A percentile compares a stretch with the other conserved stretches of the same genome.
Conservation (phyloP, 2,113 vertebrate species). For the Polyodon spathula region DNA sequence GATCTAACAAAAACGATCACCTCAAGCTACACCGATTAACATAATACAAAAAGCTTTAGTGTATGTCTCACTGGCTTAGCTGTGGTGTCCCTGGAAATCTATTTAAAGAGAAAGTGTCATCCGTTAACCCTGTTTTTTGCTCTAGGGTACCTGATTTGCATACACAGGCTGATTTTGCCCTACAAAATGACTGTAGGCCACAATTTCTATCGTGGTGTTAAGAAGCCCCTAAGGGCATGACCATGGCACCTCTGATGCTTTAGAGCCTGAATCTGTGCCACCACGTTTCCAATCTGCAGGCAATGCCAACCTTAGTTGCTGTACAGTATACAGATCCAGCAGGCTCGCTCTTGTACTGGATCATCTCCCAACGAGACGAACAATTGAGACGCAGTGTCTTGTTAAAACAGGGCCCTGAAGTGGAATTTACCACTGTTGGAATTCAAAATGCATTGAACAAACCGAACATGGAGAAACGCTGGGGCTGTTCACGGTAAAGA, state of each 20-base stretch:
- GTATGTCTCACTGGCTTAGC: conserved; percentile 38
- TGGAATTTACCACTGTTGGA: conserved; percentile 46
- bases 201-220: too few species aligned
- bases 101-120: conserved; percentile 27
- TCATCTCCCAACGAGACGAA: conserved; percentile 43
- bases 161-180: too few species aligned
- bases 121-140: background rate
- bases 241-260: too few species aligned
- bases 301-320: background rate
- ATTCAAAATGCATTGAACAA: conserved; percentile 29
- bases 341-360: conserved; percentile 34
- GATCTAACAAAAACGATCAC: conserved; percentile 42
- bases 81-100: conserved; percentile 33
- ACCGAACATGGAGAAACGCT: conserved; percentile 51
- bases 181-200: too few species aligned
- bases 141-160: too few species aligned
- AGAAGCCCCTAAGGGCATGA: too few species aligned
- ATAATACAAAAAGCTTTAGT: conserved; percentile 47
- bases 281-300: too few species aligned
- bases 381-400: conserved; percentile 21
- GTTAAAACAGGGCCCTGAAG: background rate
- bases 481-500: conserved; percentile 42
- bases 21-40: conserved; percentile 43
- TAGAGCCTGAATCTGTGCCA: too few species aligned
- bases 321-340: conserved; percentile 35